Conservation (phyloP, 1,140 invertebrate genomes). For the Frieseomelitta varia region DNA sequence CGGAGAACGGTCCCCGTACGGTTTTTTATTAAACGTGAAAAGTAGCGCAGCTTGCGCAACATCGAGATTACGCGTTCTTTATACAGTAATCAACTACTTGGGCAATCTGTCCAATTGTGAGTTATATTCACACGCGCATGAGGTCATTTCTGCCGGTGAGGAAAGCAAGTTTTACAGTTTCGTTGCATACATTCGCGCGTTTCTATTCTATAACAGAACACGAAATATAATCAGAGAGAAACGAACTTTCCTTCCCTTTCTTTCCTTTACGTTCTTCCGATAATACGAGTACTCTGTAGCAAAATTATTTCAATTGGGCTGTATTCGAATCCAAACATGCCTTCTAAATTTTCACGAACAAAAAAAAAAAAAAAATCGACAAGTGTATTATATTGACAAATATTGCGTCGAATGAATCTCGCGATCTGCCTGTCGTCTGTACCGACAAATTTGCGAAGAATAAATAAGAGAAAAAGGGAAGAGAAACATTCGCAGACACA, state of each 20-base stretch:
- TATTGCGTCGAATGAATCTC: neutral
- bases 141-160: constrained; percentile 8
- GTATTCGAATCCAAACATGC: too few relatives aligned
- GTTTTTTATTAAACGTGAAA: constrained; percentile 10
- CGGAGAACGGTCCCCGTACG: constrained; percentile 22
- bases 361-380: too few relatives aligned
- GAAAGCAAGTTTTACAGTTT: constrained; percentile 14
- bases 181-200: neutral
- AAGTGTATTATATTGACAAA: too few relatives aligned
- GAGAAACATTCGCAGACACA: neutral
- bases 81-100: constrained; percentile 16
- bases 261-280: neutral
- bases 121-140: constrained; percentile 1
- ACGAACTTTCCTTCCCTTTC: neutral
- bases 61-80: constrained; percentile 15
- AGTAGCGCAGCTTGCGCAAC: constrained; percentile 22
- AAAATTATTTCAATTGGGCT: neutral
- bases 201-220: neutral
- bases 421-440: neutral
- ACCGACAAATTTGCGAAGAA: neutral
- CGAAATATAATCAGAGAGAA: neutral
- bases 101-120: constrained; percentile 7
- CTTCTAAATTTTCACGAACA: too few relatives aligned
- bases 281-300: neutral
- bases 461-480: neutral